phyloP scores from a whole-genome alignment of 2,888 invertebrate species.

The Agriopis leucophaearia region DNA sequence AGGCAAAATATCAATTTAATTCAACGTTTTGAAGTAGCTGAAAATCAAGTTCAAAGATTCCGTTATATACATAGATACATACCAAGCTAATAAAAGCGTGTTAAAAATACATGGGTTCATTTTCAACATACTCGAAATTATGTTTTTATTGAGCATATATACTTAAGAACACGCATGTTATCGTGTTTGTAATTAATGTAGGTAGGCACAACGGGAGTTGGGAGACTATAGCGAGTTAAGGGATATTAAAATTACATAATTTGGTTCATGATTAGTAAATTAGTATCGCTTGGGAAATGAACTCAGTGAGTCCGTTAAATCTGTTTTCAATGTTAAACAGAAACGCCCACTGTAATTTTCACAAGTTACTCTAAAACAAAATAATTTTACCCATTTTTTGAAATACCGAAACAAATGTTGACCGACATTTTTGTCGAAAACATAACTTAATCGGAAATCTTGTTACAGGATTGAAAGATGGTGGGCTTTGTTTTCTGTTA shows the following conservation, averaged over 20 bases:
- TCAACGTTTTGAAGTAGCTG: no score
- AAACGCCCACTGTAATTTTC: background rate
- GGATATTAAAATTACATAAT: slow-evolving; percentile 52
- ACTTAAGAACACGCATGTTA: slow-evolving; percentile 8
- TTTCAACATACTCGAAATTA: background rate
- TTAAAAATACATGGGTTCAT: background rate
- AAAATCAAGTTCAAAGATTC: no score
- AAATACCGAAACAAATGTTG: background rate
- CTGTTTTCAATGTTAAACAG: background rate
- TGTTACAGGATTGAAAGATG: slow-evolving; percentile 13
- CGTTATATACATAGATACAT: no score
- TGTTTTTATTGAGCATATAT: slow-evolving; percentile 5
- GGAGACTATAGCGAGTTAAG: slow-evolving; percentile 31
- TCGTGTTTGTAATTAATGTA: slow-evolving; percentile 8
- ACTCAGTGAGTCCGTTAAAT: background rate
- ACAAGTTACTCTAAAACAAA: background rate
- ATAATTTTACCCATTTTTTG: background rate
- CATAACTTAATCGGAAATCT: slow-evolving; percentile 16
- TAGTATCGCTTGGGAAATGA: slow-evolving; percentile 38
- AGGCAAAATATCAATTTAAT: no score
- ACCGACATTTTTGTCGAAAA: slow-evolving; percentile 5
- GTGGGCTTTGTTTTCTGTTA: slow-evolving; percentile 4
- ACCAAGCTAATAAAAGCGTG: no score
- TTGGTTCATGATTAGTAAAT: slow-evolving; percentile 52
- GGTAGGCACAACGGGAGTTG: slow-evolving; percentile 24